These are phyloP conservation scores for Tromatobia lineatoria DNA, from an alignment of 2,888 invertebrate species.

Conservation along the genomic window DNA sequence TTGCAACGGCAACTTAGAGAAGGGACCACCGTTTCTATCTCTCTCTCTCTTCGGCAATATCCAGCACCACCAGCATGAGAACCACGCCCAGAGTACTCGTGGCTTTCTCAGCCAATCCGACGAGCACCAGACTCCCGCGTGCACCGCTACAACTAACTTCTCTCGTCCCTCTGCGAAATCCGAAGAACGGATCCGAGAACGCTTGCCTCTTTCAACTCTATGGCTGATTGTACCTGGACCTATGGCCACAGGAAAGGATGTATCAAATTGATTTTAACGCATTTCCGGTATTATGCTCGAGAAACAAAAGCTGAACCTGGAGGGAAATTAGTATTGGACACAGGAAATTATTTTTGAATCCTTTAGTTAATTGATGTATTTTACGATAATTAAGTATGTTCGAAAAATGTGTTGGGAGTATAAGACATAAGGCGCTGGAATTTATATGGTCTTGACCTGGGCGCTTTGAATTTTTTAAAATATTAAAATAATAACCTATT, in stretches of 20 bases:
- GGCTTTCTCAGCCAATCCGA: conserved; percentile 77
- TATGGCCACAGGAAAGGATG: neutral
- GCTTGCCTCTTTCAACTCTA: conserved; percentile 42
- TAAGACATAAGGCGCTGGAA: no score
- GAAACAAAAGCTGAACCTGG: neutral
- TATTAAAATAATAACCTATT: no score
- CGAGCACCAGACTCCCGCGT: conserved; percentile 72
- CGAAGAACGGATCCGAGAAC: conserved; percentile 59
- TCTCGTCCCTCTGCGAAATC: conserved; percentile 54
- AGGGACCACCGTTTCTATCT: conserved; percentile 62
- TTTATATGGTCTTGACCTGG: no score
- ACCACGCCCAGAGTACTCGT: conserved; percentile 80
- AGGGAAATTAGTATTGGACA: neutral
- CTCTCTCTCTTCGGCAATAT: conserved; percentile 45
- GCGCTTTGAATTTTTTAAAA: no score
- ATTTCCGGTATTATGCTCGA: neutral
- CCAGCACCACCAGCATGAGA: conserved; percentile 62
- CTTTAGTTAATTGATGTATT: neutral
- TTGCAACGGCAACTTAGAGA: conserved; percentile 72
- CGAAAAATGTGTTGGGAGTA: no score
- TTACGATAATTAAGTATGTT: neutral
- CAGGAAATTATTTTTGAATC: neutral
- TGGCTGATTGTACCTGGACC: conserved; percentile 37
- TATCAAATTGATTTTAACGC: conserved; percentile 14
- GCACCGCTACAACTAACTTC: conserved; percentile 68